These are phyloP conservation scores for Indicator indicator DNA, from an alignment of 2,113 vertebrate species.

Conservation along the genomic window DNA sequence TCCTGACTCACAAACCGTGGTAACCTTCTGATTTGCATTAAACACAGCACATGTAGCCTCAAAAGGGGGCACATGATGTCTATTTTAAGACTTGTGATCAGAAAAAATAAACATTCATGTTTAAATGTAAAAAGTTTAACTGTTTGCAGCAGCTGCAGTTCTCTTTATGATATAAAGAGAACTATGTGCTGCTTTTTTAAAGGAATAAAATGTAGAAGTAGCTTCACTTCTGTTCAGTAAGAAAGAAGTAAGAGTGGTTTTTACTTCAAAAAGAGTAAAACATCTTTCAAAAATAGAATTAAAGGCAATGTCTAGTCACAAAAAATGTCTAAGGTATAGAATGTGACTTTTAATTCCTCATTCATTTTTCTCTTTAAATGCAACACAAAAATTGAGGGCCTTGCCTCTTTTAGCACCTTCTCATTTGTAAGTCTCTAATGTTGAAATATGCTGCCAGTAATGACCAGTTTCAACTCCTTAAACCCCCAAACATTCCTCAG, in stretches of 20 bases:
- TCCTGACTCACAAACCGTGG: neutral
- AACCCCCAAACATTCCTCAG: neutral
- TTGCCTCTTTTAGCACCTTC: neutral
- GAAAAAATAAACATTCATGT: constrained; percentile 53
- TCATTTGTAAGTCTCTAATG: neutral
- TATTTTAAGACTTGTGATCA: constrained; percentile 59
- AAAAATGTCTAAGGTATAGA: neutral
- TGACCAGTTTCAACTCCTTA: neutral
- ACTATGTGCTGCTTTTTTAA: neutral
- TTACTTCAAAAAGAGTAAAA: neutral
- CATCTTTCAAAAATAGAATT: neutral
- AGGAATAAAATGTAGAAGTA: neutral
- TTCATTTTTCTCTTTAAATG: neutral
- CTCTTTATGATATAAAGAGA: neutral
- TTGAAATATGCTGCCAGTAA: neutral
- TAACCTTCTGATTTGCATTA: constrained; percentile 19
- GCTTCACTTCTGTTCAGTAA: neutral
- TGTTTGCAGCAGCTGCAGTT: neutral
- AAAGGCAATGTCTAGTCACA: neutral
- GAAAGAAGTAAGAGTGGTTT: neutral
- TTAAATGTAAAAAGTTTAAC: constrained; percentile 32
- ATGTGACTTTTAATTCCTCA: neutral
- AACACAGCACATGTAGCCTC: neutral
- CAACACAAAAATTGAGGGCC: neutral
- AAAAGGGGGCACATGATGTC: constrained; percentile 28